Evolutionary conservation across 1,140 invertebrate genomes (phyloP), one percentile per base, ranked within the genome.

Genomic region (Pseudomyrmex pallidus): DNA sequence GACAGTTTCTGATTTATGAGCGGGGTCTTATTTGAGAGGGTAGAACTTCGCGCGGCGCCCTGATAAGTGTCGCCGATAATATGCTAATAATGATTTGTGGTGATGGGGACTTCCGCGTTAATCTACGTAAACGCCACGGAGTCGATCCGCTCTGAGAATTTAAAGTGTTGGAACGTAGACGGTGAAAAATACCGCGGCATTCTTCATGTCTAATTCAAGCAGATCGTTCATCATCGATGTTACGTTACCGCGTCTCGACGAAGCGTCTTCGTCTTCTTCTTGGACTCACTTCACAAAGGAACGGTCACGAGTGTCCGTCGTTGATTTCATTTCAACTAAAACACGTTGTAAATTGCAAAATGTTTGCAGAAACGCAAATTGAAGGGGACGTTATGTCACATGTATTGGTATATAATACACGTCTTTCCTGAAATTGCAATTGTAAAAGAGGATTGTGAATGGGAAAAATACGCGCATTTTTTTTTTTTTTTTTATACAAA

Each of bases 11-110:
- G 89, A 91, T 90, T 91, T 91, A 91, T 85, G 73, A 72, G 44
- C 25, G 70, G 64, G 67, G 64, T 89, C 83, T 86, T 87, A 90
- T 91, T 91, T 85, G 66, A 77, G 76, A 82, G 90, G 67, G 50
- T 72, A 84, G 84, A 83, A 63, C 35, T 82, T 82, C 63, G 72
- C 67, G 72, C 59, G 59, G 66, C 76, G 54, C 74, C 77, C 85
- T 86, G 91, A 91, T 91, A 91, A 91, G 90, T 89, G 89, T 91
- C 85, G 73, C 85, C 84, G 89, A 91, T 92, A 92, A 92, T 92
- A 92, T 92, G 90, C 90, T 92, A 92, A 91, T 92, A 91, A 91
- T 91, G 90, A 91, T 92, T 92, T 89, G 85, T 91, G 85, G 74
- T 87, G 86, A 91, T 84, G 83, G 72, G 46, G 72, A 91, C 90